Evolutionary conservation across 2,797 vertebrate genomes (phyloP), one percentile per base, ranked within the genome.

Genomic region (Gobio occitaniae): DNA sequence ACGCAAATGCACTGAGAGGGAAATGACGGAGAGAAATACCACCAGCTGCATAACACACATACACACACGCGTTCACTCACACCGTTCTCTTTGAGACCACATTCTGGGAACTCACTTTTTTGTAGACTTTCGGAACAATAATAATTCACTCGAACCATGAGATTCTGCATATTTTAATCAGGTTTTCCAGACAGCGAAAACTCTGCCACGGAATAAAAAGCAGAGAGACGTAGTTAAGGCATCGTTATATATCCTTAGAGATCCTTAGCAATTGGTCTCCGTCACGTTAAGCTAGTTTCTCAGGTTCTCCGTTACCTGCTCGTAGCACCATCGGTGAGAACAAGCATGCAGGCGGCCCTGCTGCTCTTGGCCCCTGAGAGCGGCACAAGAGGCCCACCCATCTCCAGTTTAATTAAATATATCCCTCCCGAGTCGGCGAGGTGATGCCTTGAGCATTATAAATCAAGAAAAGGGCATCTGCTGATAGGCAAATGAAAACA

Each of bases 391-490:
- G 76, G 84, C 79, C 82, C 79, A 87, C 83, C 85, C 80, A 75
- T 69, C 78, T 84, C 76, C 17, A 36, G 78, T 81, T 87, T 88
- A 87, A 89, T 88, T 86, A 88, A 88, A 88, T 71, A 87, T 79
- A 84, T 88, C 84, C 78, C 85, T 47, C 72, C 77, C 41, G 78
- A 87, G 82, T n/a, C 19, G 79, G 50, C 56, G 82, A 80, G 76
- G 75, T 83, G 84, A 86, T 82, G 85, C 80, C 68, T 41, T 19
- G 59, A 66, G 84, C 75, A 84, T 72, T 86, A 90, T 89, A 90
- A 88, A 88, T 90, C 89, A 90, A 85, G 83, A 70, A 87, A 90
- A 90, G 88, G 89, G 86, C 89, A 89, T 89, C 86, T 89, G 83
- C 83, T 88, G 88, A 88, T 88, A 85, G 29, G 68, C 63, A 50